Base-by-base conservation (phyloP, 2,888 invertebrate genomes). In the Leptopilina drosophilae region DNA sequence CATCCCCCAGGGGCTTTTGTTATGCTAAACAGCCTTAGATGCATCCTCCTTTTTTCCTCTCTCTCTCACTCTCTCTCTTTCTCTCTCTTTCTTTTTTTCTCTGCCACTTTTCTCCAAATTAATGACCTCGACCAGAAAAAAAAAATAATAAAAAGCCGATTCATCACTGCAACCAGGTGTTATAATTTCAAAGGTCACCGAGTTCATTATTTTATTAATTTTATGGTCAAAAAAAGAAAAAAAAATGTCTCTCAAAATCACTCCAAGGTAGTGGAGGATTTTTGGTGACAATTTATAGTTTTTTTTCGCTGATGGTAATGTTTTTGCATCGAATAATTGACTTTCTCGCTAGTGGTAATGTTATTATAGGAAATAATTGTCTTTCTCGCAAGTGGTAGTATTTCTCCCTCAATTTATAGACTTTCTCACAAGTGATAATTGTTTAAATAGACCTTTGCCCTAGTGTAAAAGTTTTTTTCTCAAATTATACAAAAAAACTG, bases 11-110 rank as follows among this genome's bases (percentile, higher is more conserved):
- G 49, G 11, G 77, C 86, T 85, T 89, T 91, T 90, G 89, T 90
- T 83, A 89, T 88, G 89, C 85, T 89, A 89, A 90, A 82, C 81
- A 83, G 86, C 85, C 87, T 89, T 88, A 89, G 87, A 84, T 86
- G 86, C 87, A 87, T 88, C 87, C 11, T 11, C 11, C 9, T 12
- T 11, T 12, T 0, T 12, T 11, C 11, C 12, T 64, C 7, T 77
- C 66, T 64, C 49, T 80, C 81, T 78, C 46, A 5, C 46, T 9
- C 46, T 46, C 46, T 9, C 46, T 46, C 46, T 46, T 8, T 46
- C 46, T 46, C 3, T 49, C 49, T 49, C 49, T 49, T 12, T 49
- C 11, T 49, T 2, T 49, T 2, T 49, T 87, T 86, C 80, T 80
- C 81, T 78, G 79, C 80, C 79, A 76, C 15, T 64, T 76, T 64